phyloP scores from a whole-genome alignment of 2,113 vertebrate genomes.

The Callithrix jacchus region DNA sequence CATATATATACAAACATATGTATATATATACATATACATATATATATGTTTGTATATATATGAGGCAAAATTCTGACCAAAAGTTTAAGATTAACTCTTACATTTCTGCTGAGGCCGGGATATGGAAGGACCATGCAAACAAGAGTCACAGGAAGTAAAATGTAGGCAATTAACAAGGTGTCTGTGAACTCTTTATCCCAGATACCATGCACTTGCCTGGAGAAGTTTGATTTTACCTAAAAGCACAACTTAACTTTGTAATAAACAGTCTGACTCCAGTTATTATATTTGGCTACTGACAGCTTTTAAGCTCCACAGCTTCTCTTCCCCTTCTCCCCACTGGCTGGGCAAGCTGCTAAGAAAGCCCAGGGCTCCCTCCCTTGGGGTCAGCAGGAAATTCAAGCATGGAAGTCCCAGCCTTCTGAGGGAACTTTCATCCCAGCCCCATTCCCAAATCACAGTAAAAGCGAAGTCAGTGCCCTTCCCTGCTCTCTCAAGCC shows the following conservation, averaged over 20 bases:
- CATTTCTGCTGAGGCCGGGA: not conserved
- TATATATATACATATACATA: no score
- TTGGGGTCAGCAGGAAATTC: not conserved
- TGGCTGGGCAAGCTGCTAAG: not conserved
- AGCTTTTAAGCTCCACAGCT: not conserved
- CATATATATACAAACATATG: not conserved
- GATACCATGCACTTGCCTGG: not conserved
- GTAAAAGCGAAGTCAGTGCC: not conserved
- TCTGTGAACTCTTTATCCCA: not conserved
- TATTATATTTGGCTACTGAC: not conserved
- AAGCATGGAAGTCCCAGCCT: not conserved
- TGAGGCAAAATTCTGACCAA: not conserved
- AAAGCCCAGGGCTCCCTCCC: not conserved
- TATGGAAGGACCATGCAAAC: not conserved
- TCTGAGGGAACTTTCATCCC: accelerated
- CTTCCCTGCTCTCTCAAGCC: not conserved
- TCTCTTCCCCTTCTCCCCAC: not conserved
- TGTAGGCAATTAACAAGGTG: not conserved
- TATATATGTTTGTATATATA: not conserved
- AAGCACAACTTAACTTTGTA: not conserved
- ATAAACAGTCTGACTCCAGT: not conserved
- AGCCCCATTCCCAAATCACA: accelerated
- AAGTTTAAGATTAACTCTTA: slow-evolving; percentile 1
- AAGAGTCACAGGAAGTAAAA: not conserved
- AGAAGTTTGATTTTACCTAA: not conserved